A percentile compares a stretch with the other conserved stretches of the same genome.
phyloP scores from a whole-genome alignment of 2,888 invertebrate genomes.

The Himalopsyche anomala region DNA sequence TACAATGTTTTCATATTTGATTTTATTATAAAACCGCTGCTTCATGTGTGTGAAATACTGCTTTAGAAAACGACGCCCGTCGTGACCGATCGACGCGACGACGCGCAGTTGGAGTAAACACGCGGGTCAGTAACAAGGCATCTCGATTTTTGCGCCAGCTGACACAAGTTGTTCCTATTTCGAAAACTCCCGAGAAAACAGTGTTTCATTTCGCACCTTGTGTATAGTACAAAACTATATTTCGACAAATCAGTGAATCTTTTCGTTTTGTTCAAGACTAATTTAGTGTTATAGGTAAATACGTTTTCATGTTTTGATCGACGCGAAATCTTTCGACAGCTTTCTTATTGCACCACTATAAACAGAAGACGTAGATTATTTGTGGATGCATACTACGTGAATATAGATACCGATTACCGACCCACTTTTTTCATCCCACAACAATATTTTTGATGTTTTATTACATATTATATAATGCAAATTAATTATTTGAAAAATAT shows the following conservation, averaged over 20 bases:
- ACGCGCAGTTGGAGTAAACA: slow-evolving; percentile 30
- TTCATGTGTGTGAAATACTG: not conserved
- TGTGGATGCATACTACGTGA: slow-evolving; percentile 2
- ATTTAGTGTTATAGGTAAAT: not conserved
- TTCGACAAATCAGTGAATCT: not conserved
- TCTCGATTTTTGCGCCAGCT: slow-evolving; percentile 24
- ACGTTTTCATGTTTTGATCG: not conserved
- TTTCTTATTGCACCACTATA: slow-evolving; percentile 11
- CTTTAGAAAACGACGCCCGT: slow-evolving; percentile 6
- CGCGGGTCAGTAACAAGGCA: slow-evolving; percentile 34
- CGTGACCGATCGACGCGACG: slow-evolving; percentile 11
- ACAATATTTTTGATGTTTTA: not conserved
- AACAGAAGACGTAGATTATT: slow-evolving; percentile 12
- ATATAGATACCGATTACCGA: not conserved
- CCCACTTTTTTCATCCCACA: not conserved
- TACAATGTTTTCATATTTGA: slow-evolving; percentile 19
- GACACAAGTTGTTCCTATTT: slow-evolving; percentile 11
- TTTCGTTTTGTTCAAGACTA: not conserved
- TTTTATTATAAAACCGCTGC: slow-evolving; percentile 24
- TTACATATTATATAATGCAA: no score
- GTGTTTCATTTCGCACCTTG: not conserved
- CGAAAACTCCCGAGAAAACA: not conserved
- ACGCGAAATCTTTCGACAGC: not conserved
- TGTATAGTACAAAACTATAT: not conserved
- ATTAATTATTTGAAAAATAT: no score